Evolutionary conservation across 1,140 invertebrate genomes (phyloP), one percentile per base, ranked within the genome.

Genomic region (Drosophila malerkotliana): DNA sequence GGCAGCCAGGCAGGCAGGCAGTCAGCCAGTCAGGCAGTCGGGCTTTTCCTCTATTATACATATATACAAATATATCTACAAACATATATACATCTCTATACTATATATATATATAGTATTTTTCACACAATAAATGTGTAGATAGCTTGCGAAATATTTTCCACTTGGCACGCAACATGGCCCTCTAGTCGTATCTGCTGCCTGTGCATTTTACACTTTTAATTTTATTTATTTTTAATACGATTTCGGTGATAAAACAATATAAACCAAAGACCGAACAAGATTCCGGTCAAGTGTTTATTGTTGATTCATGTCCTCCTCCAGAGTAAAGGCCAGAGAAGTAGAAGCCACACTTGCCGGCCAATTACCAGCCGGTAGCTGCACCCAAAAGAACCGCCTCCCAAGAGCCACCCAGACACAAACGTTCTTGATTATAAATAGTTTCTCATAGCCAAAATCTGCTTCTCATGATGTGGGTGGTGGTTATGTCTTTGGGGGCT

Each of bases 121-220:
- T 77, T 88, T 88, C 78, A 73, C 82, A 87, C 78, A 85, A 85
- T 85, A 85, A 85, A 78, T 82, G 79, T 83, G 71, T 82, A 82
- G 79, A 66, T 37, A 26, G 15, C 62, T 63, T 88, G 84, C 83
- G 83, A 88, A 88, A 88, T 88, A 88, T 88, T 88, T 88, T 88
- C 83, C 83, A 88, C 83, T 88, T 88, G 83, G 83, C 83, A 88
- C 83, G 83, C 83, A 88, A 69, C 79, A 87, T 83, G 83, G 72
- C 64, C 79, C 26, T 44, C 26, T 44, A 44, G 39, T 15, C 39
- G 37, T 39, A 12, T 39, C 12, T 47, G 71, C 34, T 60, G 41
- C 39, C 30, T 30, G 14, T 88, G 83, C 74, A 82, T 79, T 88
- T 88, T 83, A 88, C 76, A 88, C 83, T 88, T 83, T 88, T 88